Evolutionary conservation across 1,140 invertebrate genomes (phyloP), one percentile per base, ranked within the genome.

Genomic region (Drosophila guanche): DNA sequence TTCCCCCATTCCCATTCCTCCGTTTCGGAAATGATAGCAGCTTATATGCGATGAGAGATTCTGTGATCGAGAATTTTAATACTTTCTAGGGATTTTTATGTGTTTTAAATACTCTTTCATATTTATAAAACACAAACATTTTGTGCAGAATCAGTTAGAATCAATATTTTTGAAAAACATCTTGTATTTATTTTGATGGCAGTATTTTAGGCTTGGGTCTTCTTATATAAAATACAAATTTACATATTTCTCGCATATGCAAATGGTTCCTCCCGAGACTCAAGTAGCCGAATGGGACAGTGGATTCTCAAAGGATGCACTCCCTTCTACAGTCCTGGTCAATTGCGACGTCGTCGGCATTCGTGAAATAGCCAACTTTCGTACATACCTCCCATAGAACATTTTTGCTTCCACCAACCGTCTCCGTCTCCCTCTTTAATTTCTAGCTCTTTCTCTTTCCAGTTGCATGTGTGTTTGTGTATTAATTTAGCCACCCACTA

Each of bases 301-400:
- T 20, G 33, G 20, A 33, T n/a, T 40, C 56, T 43, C 50, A 41
- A 40, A 41, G 63, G 40, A 55, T 41, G 53, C 42, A 27, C 72
- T 47, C 67, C 67, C 76, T 57, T 72, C 63, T 69, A 66, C 57
- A 54, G 65, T 81, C 74, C 74, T 86, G 81, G 81, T 81, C 81
- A 85, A 88, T 79, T 72, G 62, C 80, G 67, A 62, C 56, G 81
- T 80, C 69, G 81, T 57, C 65, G 83, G 81, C 73, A 71, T 81
- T 84, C 83, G 81, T 86, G 83, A 83, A 88, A 88, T 88, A 74
- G 74, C 74, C 83, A 88, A 85, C 77, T 88, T 88, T 85, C 63
- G 73, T 76, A 76, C 66, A 60, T 76, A 88, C 62, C 60, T 58
- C 42, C 60, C 4, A 48, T 73, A 40, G 60, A 46, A 61, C 56